These are phyloP conservation scores for Gastracanthus pulcherrimus DNA, from an alignment of 2,888 invertebrate species.

Conservation along the genomic window DNA sequence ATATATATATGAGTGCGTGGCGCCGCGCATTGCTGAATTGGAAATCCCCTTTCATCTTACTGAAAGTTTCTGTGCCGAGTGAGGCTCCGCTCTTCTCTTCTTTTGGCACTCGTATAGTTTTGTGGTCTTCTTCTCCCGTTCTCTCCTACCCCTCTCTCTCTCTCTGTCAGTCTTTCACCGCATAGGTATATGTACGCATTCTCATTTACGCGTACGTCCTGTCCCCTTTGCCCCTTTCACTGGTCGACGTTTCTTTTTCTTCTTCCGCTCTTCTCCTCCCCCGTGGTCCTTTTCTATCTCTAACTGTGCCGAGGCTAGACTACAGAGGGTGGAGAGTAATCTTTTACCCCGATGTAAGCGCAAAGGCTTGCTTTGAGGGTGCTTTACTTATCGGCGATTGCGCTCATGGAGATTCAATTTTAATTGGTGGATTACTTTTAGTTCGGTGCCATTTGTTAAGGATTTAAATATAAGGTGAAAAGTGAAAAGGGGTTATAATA, in stretches of 20 bases:
- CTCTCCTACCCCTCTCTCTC: background rate
- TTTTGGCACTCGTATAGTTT: background rate
- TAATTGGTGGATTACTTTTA: too few species aligned
- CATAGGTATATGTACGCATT: background rate
- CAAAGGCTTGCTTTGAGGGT: background rate
- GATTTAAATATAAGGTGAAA: too few species aligned
- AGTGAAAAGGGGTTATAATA: too few species aligned
- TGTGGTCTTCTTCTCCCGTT: background rate
- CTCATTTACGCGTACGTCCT: background rate
- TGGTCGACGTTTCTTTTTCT: background rate
- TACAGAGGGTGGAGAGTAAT: background rate
- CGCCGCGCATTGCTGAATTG: conserved; percentile 25
- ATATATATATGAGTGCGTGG: too few species aligned
- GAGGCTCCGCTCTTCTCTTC: background rate
- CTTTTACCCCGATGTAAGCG: background rate
- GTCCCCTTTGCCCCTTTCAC: background rate
- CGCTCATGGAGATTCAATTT: background rate
- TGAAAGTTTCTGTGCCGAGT: conserved; percentile 25
- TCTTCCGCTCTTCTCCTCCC: too few species aligned
- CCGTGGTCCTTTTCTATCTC: too few species aligned
- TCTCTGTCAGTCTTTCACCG: conserved; percentile 4
- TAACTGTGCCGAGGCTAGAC: background rate
- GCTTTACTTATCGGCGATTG: background rate
- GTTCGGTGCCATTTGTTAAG: too few species aligned
- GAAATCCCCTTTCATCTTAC: conserved; percentile 46